These are phyloP conservation scores for Cacoxenus indagator DNA, from an alignment of 2,888 invertebrate species.

Conservation along the genomic window DNA sequence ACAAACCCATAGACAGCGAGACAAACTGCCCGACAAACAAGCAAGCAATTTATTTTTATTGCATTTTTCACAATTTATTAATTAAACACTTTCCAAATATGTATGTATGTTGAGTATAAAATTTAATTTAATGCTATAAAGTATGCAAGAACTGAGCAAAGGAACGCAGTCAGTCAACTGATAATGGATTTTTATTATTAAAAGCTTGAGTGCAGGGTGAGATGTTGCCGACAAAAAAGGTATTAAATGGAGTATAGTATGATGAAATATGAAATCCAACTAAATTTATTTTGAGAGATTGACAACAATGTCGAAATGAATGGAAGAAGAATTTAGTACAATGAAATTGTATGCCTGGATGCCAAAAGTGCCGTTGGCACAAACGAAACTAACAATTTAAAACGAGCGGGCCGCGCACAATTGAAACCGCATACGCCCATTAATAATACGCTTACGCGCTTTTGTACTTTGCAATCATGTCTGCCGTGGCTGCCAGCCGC, in stretches of 20 bases:
- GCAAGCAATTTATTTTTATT: constrained; percentile 27
- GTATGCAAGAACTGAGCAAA: constrained; percentile 10
- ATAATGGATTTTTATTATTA: no score
- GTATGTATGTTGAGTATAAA: neutral
- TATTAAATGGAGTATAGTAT: no score
- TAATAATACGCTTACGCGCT: constrained; percentile 64
- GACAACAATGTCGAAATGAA: neutral
- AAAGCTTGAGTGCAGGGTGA: no score
- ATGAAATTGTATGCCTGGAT: neutral
- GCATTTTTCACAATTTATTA: constrained; percentile 42
- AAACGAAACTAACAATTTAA: constrained; percentile 3
- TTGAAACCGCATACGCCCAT: constrained; percentile 46
- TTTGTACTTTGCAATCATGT: constrained; percentile 43
- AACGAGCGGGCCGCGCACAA: constrained; percentile 35
- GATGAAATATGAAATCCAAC: no score
- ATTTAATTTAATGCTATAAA: constrained; percentile 31
- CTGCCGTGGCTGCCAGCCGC: neutral
- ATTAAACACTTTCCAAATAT: constrained; percentile 41
- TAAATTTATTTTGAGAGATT: constrained; percentile 10
- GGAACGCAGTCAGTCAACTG: no score
- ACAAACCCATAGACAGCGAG: neutral
- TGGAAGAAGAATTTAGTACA: neutral
- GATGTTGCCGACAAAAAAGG: no score
- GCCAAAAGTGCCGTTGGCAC: neutral
- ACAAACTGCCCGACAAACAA: neutral